phyloP scores from a whole-genome alignment of 2,888 invertebrate genomes.

The Orthonevra nobilis region DNA sequence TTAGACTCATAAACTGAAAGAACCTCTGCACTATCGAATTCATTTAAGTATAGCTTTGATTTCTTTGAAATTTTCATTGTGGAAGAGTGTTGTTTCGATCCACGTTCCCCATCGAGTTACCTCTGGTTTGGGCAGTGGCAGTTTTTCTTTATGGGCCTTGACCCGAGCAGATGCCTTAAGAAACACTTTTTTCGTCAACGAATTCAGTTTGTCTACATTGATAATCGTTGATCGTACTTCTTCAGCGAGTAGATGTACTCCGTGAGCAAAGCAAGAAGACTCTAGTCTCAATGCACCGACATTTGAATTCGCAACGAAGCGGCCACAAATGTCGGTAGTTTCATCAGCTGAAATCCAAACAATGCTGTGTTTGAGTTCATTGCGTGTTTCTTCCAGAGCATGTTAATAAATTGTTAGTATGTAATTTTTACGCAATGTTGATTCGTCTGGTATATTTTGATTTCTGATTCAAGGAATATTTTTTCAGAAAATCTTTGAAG shows the following conservation, averaged over 20 bases:
- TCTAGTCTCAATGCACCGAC: conserved; percentile 12
- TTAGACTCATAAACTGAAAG: not conserved
- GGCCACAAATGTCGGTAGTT: conserved; percentile 15
- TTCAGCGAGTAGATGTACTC: conserved; percentile 19
- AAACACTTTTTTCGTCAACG: conserved; percentile 69
- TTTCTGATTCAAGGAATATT: conserved; percentile 18
- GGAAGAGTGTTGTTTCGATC: conserved; percentile 73
- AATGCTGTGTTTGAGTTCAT: conserved; percentile 3
- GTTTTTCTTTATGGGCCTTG: conserved; percentile 72
- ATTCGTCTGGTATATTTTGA: conserved; percentile 13
- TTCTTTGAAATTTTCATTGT: conserved; percentile 67
- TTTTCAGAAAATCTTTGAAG: conserved; percentile 23
- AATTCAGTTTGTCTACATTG: conserved; percentile 6
- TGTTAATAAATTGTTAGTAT: conserved; percentile 3
- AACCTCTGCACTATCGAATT: not conserved
- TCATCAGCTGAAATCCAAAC: conserved; percentile 18
- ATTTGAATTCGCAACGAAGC: conserved; percentile 13
- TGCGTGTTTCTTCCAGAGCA: not conserved
- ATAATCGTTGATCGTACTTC: conserved; percentile 72
- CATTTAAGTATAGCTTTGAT: not conserved
- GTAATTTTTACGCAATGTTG: conserved; percentile 4
- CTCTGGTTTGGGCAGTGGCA: conserved; percentile 74
- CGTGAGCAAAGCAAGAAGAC: conserved; percentile 2
- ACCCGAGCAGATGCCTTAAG: conserved; percentile 72
- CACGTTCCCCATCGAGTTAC: conserved; percentile 75